Conservation (phyloP, 2,113 vertebrate genomes). For the Rhinichthys klamathensis region DNA sequence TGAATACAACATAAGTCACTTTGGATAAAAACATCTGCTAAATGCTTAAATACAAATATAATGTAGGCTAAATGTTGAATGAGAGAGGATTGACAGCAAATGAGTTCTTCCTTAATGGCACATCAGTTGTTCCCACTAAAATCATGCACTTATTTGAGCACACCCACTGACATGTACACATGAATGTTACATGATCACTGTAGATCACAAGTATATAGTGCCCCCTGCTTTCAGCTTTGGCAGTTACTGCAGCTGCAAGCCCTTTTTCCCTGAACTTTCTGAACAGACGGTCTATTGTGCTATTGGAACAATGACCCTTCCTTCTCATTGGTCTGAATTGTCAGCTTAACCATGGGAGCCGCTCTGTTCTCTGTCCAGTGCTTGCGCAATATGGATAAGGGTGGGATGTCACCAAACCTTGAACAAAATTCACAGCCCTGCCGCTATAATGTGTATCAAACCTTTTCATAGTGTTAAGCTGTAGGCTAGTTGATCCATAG, state of each 20-base stretch:
- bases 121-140: background rate
- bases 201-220: slow-evolving; percentile 47
- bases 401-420: slow-evolving; percentile 52
- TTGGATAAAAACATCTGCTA: background rate
- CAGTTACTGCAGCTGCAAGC: slow-evolving; percentile 66
- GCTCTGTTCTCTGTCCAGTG: slow-evolving; percentile 62
- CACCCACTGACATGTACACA: background rate
- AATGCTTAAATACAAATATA: background rate
- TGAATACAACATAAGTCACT: background rate
- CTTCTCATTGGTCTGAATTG: slow-evolving; percentile 75
- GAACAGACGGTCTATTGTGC: slow-evolving; percentile 87
- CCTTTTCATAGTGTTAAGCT: background rate
- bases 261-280: slow-evolving; percentile 75
- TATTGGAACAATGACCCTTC: slow-evolving; percentile 83
- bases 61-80: background rate
- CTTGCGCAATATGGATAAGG: slow-evolving; percentile 54
- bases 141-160: slow-evolving; percentile 3
- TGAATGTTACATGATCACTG: slow-evolving; percentile 11
- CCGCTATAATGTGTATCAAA: background rate
- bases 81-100: background rate
- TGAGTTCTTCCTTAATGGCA: background rate
- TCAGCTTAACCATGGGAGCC: slow-evolving; percentile 72
- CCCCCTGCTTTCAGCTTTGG: slow-evolving; percentile 58
- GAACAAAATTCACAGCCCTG: slow-evolving; percentile 2
- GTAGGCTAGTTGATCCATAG: background rate